phyloP scores from a whole-genome alignment of 37 sponge, comb jelly and placozoan genomes.

The Diacarnus erythraeanus region DNA sequence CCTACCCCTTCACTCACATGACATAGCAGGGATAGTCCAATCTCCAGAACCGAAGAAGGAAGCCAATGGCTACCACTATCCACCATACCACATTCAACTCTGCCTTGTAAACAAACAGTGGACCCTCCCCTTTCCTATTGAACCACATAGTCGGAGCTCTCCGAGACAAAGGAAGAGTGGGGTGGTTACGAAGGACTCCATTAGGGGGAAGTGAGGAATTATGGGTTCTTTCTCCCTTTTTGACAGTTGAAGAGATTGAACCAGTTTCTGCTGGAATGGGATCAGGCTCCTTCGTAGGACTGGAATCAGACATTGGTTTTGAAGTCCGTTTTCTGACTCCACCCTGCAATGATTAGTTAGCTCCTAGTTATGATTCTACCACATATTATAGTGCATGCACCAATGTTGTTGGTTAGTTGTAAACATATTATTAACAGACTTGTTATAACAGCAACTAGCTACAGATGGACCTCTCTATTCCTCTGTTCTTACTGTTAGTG shows the following conservation, averaged over 20 bases:
- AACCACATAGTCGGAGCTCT: slow-evolving; percentile 42
- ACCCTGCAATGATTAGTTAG: no score
- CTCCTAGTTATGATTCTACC: no score
- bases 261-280: not conserved
- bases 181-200: not conserved
- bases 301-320: not conserved
- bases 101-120: slow-evolving; percentile 8
- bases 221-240: no score
- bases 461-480: no score
- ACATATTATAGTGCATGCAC: no score
- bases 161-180: not conserved
- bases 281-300: not conserved
- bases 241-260: not conserved
- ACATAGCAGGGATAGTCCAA: slow-evolving; percentile 56
- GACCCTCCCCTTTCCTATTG: slow-evolving; percentile 2
- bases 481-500: no score
- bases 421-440: no score
- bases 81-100: slow-evolving; percentile 50
- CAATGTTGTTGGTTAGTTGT: no score
- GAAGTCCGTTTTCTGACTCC: no score
- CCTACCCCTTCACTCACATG: no score
- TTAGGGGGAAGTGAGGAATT: not conserved
- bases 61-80: slow-evolving; percentile 16
- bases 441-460: no score
- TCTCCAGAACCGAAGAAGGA: slow-evolving; percentile 53